These are phyloP conservation scores for Drosophila orena DNA, from an alignment of 1,140 invertebrate species.

Conservation along the genomic window DNA sequence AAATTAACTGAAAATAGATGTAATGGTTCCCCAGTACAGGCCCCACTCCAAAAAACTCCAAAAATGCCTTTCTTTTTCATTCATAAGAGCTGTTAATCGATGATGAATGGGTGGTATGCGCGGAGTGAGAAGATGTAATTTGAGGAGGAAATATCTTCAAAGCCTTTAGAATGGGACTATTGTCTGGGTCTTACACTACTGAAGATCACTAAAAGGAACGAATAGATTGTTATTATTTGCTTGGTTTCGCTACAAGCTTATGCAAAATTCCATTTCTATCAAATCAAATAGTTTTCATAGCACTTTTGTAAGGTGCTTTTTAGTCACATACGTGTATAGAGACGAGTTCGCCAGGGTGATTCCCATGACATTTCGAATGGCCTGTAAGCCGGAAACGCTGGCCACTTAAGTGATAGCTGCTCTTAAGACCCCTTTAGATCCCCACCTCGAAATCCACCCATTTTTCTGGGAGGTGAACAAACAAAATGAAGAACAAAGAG, in stretches of 20 bases:
- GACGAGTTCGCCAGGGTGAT: background rate
- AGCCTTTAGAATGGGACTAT: too few species aligned
- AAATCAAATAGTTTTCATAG: background rate
- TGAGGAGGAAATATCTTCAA: background rate
- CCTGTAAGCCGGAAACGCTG: slow-evolving; percentile 15
- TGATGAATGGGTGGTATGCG: slow-evolving; percentile 27
- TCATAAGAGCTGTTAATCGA: slow-evolving; percentile 72
- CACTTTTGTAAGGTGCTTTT: too few species aligned
- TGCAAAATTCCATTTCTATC: too few species aligned
- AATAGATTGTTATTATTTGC: too few species aligned
- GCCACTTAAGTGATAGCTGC: slow-evolving; percentile 23
- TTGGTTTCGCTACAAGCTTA: too few species aligned
- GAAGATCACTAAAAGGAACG: too few species aligned
- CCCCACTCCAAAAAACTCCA: too few species aligned
- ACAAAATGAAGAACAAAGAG: slow-evolving; percentile 39
- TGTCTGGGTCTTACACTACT: too few species aligned
- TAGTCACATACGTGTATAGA: background rate
- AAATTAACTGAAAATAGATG: slow-evolving; percentile 55
- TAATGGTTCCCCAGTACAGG: slow-evolving; percentile 15
- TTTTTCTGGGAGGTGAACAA: slow-evolving; percentile 23
- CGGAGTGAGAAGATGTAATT: background rate
- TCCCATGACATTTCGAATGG: slow-evolving; percentile 2
- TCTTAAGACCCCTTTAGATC: background rate
- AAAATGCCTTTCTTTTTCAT: slow-evolving; percentile 41
- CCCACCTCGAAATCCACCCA: background rate